Conservation (phyloP, 2,888 invertebrate genomes). For the Tyria jacobaeae region DNA sequence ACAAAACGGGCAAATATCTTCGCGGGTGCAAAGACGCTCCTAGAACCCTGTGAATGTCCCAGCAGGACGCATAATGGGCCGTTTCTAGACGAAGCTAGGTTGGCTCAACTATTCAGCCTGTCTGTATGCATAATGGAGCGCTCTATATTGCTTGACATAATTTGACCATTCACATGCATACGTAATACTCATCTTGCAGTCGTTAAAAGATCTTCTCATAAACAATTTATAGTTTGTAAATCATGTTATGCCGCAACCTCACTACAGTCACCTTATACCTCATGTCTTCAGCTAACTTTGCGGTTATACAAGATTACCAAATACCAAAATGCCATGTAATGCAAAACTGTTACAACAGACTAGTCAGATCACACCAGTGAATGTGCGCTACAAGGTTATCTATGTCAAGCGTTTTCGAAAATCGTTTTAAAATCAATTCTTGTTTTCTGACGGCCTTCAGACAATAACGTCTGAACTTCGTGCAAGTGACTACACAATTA, state of each 20-base stretch:
- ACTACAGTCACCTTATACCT: constrained; percentile 1
- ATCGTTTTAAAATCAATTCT: neutral
- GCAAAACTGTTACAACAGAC: constrained; percentile 2
- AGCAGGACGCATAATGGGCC: too few relatives aligned
- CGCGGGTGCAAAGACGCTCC: too few relatives aligned
- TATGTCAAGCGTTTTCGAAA: neutral
- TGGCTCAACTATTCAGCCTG: too few relatives aligned
- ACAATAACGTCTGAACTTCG: neutral
- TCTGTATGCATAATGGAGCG: too few relatives aligned
- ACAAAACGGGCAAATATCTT: too few relatives aligned
- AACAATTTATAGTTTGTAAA: neutral
- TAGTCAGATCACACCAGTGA: constrained; percentile 5
- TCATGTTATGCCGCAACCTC: neutral
- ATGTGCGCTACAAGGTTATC: constrained; percentile 2
- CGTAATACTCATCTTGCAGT: too few relatives aligned
- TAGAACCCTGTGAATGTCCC: too few relatives aligned
- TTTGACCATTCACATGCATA: too few relatives aligned
- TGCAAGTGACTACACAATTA: neutral
- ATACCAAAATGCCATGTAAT: constrained; percentile 7
- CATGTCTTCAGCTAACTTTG: constrained; percentile 5
- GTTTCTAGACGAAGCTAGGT: too few relatives aligned
- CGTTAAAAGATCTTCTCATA: too few relatives aligned
- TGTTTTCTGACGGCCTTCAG: neutral
- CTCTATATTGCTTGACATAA: too few relatives aligned
- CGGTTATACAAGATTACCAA: constrained; percentile 14